Evolutionary conservation across 2,113 vertebrate species (phyloP).

Genomic region (Chlorocebus sabaeus): DNA sequence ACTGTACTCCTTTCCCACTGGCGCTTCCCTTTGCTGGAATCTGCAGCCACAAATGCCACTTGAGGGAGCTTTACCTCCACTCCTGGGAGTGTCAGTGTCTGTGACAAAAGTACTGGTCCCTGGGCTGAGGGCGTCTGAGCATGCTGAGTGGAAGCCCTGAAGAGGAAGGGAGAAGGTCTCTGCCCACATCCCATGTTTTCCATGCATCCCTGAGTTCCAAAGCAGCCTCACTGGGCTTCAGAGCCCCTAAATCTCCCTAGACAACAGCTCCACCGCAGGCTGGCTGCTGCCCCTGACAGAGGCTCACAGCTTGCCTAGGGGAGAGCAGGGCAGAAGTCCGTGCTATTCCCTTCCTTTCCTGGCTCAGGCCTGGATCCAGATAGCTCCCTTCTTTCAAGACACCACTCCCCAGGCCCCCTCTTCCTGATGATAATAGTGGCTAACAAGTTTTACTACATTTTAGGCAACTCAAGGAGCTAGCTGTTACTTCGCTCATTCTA

Average conservation of each 20-base stretch:
- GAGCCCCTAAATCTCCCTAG: background rate
- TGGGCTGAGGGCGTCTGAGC: background rate
- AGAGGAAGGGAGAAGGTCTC: background rate
- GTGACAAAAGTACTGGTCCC: background rate
- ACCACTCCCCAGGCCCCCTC: background rate
- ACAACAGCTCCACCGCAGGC: background rate
- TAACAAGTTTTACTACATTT: background rate
- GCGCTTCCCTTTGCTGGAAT: too few relatives aligned
- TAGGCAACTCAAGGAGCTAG: background rate
- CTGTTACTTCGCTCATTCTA: background rate
- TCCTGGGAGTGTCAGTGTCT: background rate
- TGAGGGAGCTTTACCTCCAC: background rate
- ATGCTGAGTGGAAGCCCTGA: background rate
- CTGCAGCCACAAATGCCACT: background rate
- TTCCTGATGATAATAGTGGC: background rate
- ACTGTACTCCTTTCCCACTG: background rate
- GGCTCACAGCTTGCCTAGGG: background rate
- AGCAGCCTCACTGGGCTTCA: background rate
- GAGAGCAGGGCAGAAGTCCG: accelerated
- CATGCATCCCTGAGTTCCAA: background rate
- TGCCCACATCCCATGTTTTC: background rate
- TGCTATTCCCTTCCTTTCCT: background rate
- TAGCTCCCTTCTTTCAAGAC: background rate
- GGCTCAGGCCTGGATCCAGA: background rate
- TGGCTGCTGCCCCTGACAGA: accelerated